Conservation (phyloP, 2,113 vertebrate genomes). For the Passer montanus region DNA sequence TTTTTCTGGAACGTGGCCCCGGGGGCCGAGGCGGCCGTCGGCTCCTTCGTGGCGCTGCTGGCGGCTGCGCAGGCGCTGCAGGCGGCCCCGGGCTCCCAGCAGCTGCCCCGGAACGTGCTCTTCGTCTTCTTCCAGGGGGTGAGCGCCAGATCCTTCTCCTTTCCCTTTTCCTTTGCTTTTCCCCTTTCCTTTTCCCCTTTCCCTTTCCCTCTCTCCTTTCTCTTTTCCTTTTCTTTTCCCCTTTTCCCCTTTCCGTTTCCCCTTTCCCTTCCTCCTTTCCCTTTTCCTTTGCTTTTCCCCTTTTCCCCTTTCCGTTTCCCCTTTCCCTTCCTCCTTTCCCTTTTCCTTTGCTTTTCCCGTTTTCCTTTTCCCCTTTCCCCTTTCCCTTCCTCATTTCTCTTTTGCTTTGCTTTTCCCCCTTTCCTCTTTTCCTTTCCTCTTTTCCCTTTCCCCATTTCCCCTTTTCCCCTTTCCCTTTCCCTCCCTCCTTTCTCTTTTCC, state of each 20-base stretch:
- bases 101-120: neutral
- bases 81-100: conserved; percentile 27
- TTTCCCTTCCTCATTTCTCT: no score
- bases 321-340: no score
- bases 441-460: neutral
- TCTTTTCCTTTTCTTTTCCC: no score
- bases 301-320: accelerated
- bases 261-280: no score
- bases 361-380: no score
- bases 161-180: neutral
- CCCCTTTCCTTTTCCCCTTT: no score
- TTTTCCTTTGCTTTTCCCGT: no score
- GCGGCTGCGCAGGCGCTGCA: conserved; percentile 87
- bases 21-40: conserved; percentile 82
- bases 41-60: conserved; percentile 85
- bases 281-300: no score
- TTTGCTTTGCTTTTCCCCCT: neutral
- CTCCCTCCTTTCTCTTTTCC: no score
- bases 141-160: neutral
- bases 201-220: neutral
- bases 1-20: conserved; percentile 93
- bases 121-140: neutral
- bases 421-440: no score
- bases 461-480: no score
- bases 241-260: no score